Percentiles rank a stretch among this genome's conserved stretches.
Conservation (phyloP, 1,140 invertebrate species). For the Pentalonia nigronervosa region DNA sequence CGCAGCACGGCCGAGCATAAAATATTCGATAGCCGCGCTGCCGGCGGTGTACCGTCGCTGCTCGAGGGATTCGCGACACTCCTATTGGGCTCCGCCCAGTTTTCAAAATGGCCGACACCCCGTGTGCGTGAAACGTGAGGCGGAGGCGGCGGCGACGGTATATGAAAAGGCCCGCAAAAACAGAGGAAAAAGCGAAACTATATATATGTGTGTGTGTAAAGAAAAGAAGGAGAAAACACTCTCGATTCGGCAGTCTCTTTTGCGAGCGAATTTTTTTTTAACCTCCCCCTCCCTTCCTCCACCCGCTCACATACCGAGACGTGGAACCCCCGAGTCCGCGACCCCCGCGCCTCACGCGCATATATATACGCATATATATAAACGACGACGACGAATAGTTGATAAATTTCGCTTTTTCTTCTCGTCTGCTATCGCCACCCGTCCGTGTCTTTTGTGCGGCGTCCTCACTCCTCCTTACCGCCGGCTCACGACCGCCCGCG, state of each 20-base stretch:
- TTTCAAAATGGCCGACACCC: slow-evolving; percentile 55
- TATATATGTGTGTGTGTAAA: background rate
- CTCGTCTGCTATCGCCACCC: background rate
- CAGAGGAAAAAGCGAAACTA: background rate
- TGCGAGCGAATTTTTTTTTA: background rate
- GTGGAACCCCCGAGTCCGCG: background rate
- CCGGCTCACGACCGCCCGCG: background rate
- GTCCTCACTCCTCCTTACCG: background rate
- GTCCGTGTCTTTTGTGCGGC: background rate
- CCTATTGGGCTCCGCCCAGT: slow-evolving; percentile 47
- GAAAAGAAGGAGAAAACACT: slow-evolving; percentile 39
- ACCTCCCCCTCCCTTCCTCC: background rate
- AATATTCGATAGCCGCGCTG: slow-evolving; percentile 45
- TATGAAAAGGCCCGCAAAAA: slow-evolving; percentile 7
- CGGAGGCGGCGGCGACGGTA: background rate
- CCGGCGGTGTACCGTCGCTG: background rate
- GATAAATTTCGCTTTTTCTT: slow-evolving; percentile 48
- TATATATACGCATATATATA: background rate
- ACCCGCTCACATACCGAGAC: background rate
- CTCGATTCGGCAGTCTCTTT: slow-evolving; percentile 34
- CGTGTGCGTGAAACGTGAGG: background rate
- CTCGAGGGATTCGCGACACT: slow-evolving; percentile 53
- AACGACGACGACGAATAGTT: slow-evolving; percentile 47
- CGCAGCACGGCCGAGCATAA: background rate
- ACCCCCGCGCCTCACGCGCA: background rate